These are phyloP conservation scores for Microtus pennsylvanicus DNA, from an alignment of 2,113 vertebrate species.

Conservation along the genomic window DNA sequence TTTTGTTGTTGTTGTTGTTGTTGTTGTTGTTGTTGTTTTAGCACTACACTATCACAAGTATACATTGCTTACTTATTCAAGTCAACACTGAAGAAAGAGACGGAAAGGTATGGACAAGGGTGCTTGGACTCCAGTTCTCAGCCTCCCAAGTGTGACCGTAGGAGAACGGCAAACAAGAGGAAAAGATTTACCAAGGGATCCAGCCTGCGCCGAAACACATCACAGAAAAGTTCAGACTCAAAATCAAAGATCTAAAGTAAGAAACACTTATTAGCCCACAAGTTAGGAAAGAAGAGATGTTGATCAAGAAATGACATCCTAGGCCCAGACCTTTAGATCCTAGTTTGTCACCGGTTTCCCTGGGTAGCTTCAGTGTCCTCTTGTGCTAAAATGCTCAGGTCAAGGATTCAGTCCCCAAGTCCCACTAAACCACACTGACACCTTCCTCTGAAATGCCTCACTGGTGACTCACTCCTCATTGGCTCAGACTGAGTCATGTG, in stretches of 20 bases:
- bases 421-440: not conserved
- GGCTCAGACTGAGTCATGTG: not conserved
- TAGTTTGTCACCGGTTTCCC: not conserved
- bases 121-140: not conserved
- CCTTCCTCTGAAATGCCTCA: not conserved
- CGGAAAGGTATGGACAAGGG: not conserved
- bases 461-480: not conserved
- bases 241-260: not conserved
- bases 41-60: not conserved
- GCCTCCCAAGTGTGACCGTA: not conserved
- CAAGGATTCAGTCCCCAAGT: not conserved
- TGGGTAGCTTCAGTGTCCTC: not conserved
- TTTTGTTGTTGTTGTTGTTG: not conserved
- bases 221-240: not conserved
- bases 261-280: not conserved
- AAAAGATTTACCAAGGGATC: not conserved
- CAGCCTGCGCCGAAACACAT: accelerated
- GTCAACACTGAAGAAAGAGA: not conserved
- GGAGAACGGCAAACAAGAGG: not conserved
- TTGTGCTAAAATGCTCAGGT: not conserved
- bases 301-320: not conserved
- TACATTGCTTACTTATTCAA: not conserved
- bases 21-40: not conserved
- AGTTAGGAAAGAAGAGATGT: not conserved
- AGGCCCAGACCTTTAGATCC: not conserved